These are phyloP conservation scores for Sternotherus odoratus DNA, from an alignment of 2,797 vertebrate genomes.

Conservation along the genomic window DNA sequence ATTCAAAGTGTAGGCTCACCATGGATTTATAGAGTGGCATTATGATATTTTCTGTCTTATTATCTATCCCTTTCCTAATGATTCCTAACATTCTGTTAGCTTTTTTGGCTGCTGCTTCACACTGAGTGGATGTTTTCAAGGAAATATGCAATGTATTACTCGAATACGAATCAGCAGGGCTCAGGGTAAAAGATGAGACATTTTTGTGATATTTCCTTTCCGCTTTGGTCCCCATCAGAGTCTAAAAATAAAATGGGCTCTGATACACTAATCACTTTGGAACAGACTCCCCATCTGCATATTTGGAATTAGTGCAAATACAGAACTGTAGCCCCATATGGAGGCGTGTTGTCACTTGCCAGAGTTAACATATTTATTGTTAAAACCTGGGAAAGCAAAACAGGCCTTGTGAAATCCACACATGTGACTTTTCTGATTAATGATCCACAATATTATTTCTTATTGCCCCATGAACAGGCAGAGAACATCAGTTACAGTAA, in stretches of 20 bases:
- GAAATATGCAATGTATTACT: neutral
- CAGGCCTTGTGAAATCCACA: neutral
- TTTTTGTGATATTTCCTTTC: neutral
- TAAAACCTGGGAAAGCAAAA: neutral
- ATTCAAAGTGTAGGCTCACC: neutral
- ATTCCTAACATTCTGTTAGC: neutral
- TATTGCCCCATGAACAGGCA: no score
- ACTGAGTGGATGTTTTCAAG: neutral
- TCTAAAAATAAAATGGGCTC: neutral
- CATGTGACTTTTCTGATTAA: neutral
- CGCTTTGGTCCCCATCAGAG: neutral
- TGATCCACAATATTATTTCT: neutral
- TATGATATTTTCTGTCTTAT: neutral
- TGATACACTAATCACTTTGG: neutral
- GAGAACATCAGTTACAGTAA: neutral
- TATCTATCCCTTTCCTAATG: neutral
- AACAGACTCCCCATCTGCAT: accelerated
- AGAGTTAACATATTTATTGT: neutral
- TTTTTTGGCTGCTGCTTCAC: neutral
- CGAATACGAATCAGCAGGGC: neutral
- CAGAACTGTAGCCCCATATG: accelerated
- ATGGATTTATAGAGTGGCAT: neutral
- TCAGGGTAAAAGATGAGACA: neutral
- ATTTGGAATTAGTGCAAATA: neutral
- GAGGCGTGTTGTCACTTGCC: neutral